Conservation (phyloP, 2,888 invertebrate species). For the Chromoteleia sp. region DNA sequence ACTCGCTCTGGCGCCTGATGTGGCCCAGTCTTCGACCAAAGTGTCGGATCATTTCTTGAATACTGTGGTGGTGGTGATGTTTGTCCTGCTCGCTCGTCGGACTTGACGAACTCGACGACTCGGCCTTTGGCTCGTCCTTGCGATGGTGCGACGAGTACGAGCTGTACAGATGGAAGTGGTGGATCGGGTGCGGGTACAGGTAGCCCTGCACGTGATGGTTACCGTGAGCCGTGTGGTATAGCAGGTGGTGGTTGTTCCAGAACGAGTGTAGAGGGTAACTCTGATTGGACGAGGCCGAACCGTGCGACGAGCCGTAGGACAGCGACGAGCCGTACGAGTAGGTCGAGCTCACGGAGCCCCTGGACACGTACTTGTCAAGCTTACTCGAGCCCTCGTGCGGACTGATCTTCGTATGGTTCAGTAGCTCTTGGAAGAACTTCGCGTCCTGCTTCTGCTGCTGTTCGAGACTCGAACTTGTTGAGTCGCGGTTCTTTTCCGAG, state of each 20-base stretch:
- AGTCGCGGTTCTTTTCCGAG: conserved; percentile 84
- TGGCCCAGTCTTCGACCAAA: conserved; percentile 91
- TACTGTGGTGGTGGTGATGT: conserved; percentile 88
- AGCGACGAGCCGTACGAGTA: conserved; percentile 79
- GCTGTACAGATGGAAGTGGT: conserved; percentile 74
- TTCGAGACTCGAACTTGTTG: conserved; percentile 52
- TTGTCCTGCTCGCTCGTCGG: conserved; percentile 78
- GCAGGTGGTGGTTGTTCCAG: conserved; percentile 77
- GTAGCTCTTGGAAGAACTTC: conserved; percentile 77
- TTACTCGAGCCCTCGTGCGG: conserved; percentile 68
- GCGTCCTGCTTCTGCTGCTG: conserved; percentile 74
- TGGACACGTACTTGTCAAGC: conserved; percentile 73
- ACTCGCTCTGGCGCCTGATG: conserved; percentile 87
- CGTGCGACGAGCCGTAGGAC: conserved; percentile 75
- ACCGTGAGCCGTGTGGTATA: conserved; percentile 83
- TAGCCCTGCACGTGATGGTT: conserved; percentile 76
- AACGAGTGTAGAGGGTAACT: conserved; percentile 81
- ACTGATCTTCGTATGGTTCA: conserved; percentile 72
- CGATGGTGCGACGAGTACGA: conserved; percentile 65
- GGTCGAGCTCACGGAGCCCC: conserved; percentile 81
- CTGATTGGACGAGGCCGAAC: conserved; percentile 80
- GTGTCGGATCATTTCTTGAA: conserved; percentile 91
- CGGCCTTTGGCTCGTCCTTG: conserved; percentile 45
- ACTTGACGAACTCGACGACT: conserved; percentile 78
- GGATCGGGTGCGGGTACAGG: conserved; percentile 79